Percentiles rank a stretch among this genome's conserved stretches.
Evolutionary conservation across 2,797 vertebrate species (phyloP).

Genomic region (Chromis chromis): DNA sequence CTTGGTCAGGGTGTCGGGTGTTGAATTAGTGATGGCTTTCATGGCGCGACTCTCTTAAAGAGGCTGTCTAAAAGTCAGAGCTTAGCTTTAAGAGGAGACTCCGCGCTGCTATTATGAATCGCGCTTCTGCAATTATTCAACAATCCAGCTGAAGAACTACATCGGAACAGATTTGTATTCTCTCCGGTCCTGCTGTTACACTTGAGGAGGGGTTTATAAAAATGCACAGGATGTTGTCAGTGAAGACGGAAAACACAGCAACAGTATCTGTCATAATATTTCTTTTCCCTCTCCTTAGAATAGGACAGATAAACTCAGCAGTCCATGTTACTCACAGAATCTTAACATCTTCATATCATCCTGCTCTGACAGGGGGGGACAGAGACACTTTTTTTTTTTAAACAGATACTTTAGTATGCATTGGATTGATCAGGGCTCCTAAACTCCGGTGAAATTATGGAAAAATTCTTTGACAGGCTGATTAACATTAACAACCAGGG

Average conservation of each 20-base stretch:
- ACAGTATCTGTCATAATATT: slow-evolving; percentile 57
- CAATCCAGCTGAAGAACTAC: slow-evolving; percentile 33
- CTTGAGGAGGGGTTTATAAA: slow-evolving; percentile 49
- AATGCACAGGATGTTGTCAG: slow-evolving; percentile 53
- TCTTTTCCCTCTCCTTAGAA: slow-evolving; percentile 32
- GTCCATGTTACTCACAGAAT: slow-evolving; percentile 58
- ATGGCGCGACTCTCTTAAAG: slow-evolving; percentile 62
- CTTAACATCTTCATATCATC: slow-evolving; percentile 63
- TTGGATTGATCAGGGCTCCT: slow-evolving; percentile 2
- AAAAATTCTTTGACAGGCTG: slow-evolving; percentile 26
- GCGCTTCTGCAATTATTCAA: slow-evolving; percentile 61
- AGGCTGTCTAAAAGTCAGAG: slow-evolving; percentile 55
- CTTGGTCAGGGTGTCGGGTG: slow-evolving; percentile 77
- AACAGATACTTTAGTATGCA: slow-evolving; percentile 17
- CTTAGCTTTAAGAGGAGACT: slow-evolving; percentile 47
- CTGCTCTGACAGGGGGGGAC: slow-evolving; percentile 39
- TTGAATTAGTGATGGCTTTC: slow-evolving; percentile 89
- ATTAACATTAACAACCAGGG: slow-evolving; percentile 17
- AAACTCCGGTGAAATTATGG: slow-evolving; percentile 15
- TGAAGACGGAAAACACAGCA: slow-evolving; percentile 47
- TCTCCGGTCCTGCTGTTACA: slow-evolving; percentile 38
- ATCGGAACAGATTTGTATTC: slow-evolving; percentile 45
- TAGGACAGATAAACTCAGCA: slow-evolving; percentile 56
- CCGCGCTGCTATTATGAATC: slow-evolving; percentile 49
- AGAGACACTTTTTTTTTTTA: slow-evolving; percentile 28